Evolutionary conservation across 2,113 vertebrate genomes (phyloP).

Genomic region (Varanus salvator): DNA sequence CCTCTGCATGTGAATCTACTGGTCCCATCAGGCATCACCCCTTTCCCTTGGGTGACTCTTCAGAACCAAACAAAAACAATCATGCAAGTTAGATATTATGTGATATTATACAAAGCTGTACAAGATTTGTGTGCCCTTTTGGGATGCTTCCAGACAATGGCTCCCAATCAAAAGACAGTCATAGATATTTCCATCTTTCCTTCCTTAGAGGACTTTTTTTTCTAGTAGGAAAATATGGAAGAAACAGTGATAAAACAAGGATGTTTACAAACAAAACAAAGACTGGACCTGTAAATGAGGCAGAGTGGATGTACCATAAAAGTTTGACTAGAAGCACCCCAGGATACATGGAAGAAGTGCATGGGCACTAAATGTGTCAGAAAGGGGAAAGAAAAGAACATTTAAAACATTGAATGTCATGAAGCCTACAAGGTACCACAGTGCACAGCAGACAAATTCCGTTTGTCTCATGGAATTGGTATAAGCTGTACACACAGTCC

Average conservation of each 20-base stretch:
- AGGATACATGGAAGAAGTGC: not conserved
- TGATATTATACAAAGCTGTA: not conserved
- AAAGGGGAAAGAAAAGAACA: not conserved
- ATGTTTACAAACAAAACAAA: too few species aligned
- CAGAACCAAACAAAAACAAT: conserved; percentile 27
- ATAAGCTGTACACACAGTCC: not conserved
- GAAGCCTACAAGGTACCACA: too few species aligned
- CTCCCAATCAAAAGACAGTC: not conserved
- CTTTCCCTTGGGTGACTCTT: conserved; percentile 84
- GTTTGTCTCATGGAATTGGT: not conserved
- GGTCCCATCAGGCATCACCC: conserved; percentile 90
- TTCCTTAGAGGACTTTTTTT: not conserved
- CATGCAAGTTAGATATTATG: not conserved
- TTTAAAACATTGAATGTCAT: not conserved
- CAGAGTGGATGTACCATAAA: too few species aligned
- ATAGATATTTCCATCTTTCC: not conserved
- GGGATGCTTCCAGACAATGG: not conserved
- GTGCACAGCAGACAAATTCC: not conserved
- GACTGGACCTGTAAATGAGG: too few species aligned
- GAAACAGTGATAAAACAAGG: too few species aligned
- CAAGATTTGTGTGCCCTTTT: not conserved
- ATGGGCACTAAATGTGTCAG: not conserved
- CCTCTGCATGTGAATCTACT: conserved; percentile 86
- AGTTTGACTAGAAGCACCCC: not conserved
- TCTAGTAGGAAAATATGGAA: not conserved